A percentile compares a stretch with the other conserved stretches of the same genome.
These are phyloP conservation scores for Sminthopsis crassicaudata DNA, from an alignment of 2,113 vertebrate genomes.

Conservation along the genomic window DNA sequence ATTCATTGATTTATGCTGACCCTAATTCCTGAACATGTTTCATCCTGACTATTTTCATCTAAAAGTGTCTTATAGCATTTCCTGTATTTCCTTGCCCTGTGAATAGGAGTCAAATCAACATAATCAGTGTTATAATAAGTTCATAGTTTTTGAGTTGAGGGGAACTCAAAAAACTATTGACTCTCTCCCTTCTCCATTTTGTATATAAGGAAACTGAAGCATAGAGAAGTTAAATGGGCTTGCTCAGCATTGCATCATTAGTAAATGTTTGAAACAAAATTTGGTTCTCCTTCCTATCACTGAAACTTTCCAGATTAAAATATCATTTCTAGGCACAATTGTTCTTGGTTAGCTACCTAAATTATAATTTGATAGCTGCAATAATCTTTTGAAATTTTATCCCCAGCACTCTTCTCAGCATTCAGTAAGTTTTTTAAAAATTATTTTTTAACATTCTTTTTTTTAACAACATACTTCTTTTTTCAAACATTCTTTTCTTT, in stretches of 20 bases:
- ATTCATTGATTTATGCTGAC: not conserved
- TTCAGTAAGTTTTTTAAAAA: not conserved
- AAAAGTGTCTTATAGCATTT: not conserved
- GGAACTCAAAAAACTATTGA: no score
- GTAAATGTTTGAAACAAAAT: not conserved
- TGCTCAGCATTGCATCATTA: not conserved
- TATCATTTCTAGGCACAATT: not conserved
- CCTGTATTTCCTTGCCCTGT: not conserved
- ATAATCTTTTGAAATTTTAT: not conserved
- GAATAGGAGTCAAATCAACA: not conserved
- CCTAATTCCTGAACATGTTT: not conserved
- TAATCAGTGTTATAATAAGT: no score
- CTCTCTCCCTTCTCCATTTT: no score
- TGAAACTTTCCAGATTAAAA: not conserved
- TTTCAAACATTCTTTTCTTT: no score
- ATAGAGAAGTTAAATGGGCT: not conserved
- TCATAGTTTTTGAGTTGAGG: no score
- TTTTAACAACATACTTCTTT: no score
- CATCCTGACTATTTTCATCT: not conserved
- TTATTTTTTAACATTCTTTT: not conserved
- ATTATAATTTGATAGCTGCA: not conserved
- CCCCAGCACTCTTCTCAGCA: not conserved
- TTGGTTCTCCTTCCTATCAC: not conserved
- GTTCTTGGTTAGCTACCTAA: not conserved
- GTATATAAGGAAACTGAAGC: not conserved